Evolutionary conservation across 2,797 vertebrate genomes (phyloP).

Genomic region (Xyrichtys novacula): DNA sequence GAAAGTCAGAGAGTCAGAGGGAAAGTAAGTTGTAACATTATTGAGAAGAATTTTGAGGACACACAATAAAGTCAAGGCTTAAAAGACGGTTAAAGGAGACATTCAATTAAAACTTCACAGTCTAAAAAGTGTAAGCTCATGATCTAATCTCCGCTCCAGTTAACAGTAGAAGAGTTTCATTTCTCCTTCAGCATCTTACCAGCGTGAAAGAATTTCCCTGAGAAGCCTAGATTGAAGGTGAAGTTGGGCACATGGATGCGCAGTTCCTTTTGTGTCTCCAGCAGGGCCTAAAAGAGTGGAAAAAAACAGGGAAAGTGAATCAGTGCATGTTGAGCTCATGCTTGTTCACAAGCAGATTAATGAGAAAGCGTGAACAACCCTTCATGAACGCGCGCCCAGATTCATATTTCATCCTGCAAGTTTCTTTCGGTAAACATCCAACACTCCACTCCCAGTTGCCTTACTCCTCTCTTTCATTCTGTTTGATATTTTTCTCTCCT

Average conservation of each 20-base stretch:
- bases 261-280: conserved; percentile 94
- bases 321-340: conserved; percentile 34
- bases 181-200: conserved; percentile 80
- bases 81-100: conserved; percentile 3
- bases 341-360: conserved; percentile 51
- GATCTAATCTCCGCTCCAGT: conserved; percentile 15
- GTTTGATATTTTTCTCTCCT: conserved; percentile 79
- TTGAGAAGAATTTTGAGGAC: conserved; percentile 27
- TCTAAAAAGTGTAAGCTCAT: not conserved
- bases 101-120: conserved; percentile 22
- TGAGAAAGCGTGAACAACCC: conserved; percentile 41
- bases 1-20: conserved; percentile 34
- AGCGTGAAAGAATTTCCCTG: conserved; percentile 99
- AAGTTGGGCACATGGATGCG: conserved; percentile 96
- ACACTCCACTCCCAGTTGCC: conserved; percentile 68
- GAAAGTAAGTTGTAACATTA: conserved; percentile 38
- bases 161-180: conserved; percentile 8
- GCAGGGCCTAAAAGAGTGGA: conserved; percentile 88
- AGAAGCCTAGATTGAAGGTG: conserved; percentile 99
- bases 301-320: conserved; percentile 47
- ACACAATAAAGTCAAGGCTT: conserved; percentile 4
- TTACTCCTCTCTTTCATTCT: conserved; percentile 71
- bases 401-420: conserved; percentile 71
- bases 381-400: conserved; percentile 45
- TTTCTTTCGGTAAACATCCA: conserved; percentile 74